Percentiles rank a stretch among this genome's conserved stretches.
These are phyloP conservation scores for Synodontis membranacea DNA, from an alignment of 2,113 vertebrate genomes.

Conservation along the genomic window DNA sequence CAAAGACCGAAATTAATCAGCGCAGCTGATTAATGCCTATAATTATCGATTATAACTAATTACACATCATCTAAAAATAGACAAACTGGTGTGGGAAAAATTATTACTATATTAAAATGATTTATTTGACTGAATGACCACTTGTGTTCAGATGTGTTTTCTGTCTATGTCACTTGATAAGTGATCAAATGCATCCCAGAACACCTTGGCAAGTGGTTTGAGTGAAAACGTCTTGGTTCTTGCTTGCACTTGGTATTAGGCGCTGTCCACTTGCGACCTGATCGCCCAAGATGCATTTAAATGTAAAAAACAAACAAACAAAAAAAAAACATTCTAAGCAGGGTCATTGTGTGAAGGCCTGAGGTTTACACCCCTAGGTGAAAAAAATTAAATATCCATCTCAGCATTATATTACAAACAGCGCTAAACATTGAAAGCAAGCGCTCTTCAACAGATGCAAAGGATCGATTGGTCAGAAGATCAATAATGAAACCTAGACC, in stretches of 20 bases:
- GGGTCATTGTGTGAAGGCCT: neutral
- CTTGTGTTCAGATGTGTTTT: too few species aligned
- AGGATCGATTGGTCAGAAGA: neutral
- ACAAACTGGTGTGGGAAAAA: neutral
- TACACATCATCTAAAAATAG: neutral
- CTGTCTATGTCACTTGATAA: too few species aligned
- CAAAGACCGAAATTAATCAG: neutral
- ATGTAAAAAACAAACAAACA: too few species aligned
- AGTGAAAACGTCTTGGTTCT: too few species aligned
- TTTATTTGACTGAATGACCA: too few species aligned
- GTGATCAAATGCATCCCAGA: too few species aligned
- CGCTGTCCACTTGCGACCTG: too few species aligned
- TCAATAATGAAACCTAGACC: neutral
- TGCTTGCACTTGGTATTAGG: too few species aligned
- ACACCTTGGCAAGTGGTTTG: too few species aligned
- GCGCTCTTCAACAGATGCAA: neutral
- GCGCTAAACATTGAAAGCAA: neutral
- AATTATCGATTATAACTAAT: neutral
- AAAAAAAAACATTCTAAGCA: too few species aligned
- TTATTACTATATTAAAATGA: too few species aligned
- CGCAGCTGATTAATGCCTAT: neutral
- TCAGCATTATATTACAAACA: neutral
- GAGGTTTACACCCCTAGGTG: neutral
- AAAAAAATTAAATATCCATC: neutral
- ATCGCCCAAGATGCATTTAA: too few species aligned